Base-by-base conservation (phyloP, 2,113 vertebrate species). In the Equus przewalskii region DNA sequence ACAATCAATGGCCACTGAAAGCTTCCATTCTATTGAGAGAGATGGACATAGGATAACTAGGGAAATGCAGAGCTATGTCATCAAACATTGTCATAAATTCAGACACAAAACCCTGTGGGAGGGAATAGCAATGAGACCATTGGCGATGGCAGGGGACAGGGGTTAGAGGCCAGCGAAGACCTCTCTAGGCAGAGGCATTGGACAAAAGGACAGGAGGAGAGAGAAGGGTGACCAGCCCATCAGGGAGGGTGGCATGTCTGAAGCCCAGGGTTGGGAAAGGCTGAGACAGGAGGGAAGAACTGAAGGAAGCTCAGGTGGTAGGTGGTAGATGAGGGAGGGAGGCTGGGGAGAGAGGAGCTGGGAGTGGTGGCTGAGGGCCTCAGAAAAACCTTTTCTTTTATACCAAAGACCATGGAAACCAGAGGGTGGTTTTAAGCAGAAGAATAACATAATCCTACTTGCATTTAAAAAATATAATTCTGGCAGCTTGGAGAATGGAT, bases 141-240 rank as follows among this genome's bases (percentile, higher is more conserved):
- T 44, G 21, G 41, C 70, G 33, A n/a, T 11, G 18, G 36, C 3
- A 14, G 46, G 11, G 24, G 58, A 11, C 56, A 80, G 60, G 15
- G 56, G 16, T 41, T n/a, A 72, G 54, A 70, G 21, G 26, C 60
- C 44, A 67, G 8, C 2, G 3, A 36, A 78, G 69, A 44, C 28
- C 22, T 70, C 51, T 79, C 60, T 3, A 49, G 44, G 54, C 7
- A 16, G 10, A 36, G 7, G 46, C 15, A 30, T 30, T 21, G 49
- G 64, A 54, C n/a, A 89, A 46, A 78, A 70, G n/a, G 18, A 36
- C 26, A 15, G 4, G 41, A 69, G 46, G 46, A 72, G 72, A 64
- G 36, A 19, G n/a, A 6, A 22, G 10, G 10, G 14, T 1, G 0
- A 2, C 18, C 0, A 3, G 30, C 11, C 18, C 69, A 36, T 11